These are phyloP conservation scores for Cathartes aura DNA, from an alignment of 2,113 vertebrate species.

Conservation along the genomic window DNA sequence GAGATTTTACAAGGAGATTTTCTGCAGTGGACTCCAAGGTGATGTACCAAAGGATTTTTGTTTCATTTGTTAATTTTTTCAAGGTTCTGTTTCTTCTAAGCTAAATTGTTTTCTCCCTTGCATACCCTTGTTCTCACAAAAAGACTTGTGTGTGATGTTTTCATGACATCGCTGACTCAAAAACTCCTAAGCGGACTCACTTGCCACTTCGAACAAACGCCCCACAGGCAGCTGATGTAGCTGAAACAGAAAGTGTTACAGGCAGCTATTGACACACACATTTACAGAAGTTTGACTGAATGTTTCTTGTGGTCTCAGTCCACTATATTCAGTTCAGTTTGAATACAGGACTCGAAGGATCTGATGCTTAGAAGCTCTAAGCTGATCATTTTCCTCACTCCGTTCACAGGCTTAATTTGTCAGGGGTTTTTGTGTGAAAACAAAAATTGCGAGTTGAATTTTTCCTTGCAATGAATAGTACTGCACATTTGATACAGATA, in stretches of 20 bases:
- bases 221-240: fast-evolving
- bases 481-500: neutral
- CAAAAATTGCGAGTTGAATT: fast-evolving
- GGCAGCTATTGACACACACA: neutral
- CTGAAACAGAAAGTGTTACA: fast-evolving
- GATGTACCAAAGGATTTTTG: neutral
- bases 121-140: neutral
- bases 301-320: neutral
- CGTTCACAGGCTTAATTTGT: neutral
- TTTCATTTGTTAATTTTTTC: neutral
- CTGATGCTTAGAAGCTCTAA: fast-evolving
- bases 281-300: too few relatives aligned
- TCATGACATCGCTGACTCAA: fast-evolving
- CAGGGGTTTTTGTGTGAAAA: fast-evolving
- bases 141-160: neutral
- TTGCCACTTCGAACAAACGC: fast-evolving
- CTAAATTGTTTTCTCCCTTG: neutral
- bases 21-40: neutral
- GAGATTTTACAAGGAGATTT: neutral
- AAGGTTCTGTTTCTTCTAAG: neutral
- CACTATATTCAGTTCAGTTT: fast-evolving
- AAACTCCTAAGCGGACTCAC: fast-evolving
- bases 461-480: fast-evolving
- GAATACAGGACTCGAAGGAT: fast-evolving
- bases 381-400: fast-evolving